Base-by-base conservation (phyloP, 2,113 vertebrate species). In the Mobula hypostoma region DNA sequence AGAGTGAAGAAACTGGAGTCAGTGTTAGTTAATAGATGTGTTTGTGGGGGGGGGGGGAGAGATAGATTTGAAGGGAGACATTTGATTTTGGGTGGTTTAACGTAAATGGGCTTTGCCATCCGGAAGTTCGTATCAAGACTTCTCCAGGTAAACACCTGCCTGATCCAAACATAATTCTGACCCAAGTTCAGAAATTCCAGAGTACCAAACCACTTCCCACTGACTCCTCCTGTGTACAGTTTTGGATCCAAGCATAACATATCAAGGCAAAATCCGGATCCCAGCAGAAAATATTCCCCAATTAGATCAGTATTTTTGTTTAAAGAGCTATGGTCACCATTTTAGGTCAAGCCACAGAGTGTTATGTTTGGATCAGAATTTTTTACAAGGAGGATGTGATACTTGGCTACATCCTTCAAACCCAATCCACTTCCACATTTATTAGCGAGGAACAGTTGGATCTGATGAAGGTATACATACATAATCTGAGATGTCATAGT, bases 141-240 rank as follows among this genome's bases (percentile, higher is more conserved):
- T 74, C 70, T 76, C 91, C 91, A 40, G 36, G 91, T 93, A 93
- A 93, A 93, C 91, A 93, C 68, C 36, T 56, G 68, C 68, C 70
- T 74, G 91, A 74, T 93, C 91, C 91, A 93, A 93, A 93, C 91
- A 93, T 74, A 93, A 93, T 74, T 74, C 68, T 74, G 68, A 56
- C 70, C 68, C 36, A 56, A 48, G 70, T 56, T 72, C 68, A 74
- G 70, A 74, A 93, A 48, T 48, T 48, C 70, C 36, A 93, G 12
- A 12, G 21, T 40, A 56, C 91, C 68, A 74, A 93, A 76, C 91
- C 91, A 93, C 91, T 93, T 93, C 91, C 91, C 91, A 93, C 36
- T 74, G 12, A 93, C 91, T 76, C 70, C 91, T 93, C 36, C 91
- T 72, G 70, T 93, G 70, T 72, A 93, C 68, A 76, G 27, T 56